These are phyloP conservation scores for Sinocyclocheilus anophthalmus DNA, from an alignment of 2,113 vertebrate species.

Conservation along the genomic window DNA sequence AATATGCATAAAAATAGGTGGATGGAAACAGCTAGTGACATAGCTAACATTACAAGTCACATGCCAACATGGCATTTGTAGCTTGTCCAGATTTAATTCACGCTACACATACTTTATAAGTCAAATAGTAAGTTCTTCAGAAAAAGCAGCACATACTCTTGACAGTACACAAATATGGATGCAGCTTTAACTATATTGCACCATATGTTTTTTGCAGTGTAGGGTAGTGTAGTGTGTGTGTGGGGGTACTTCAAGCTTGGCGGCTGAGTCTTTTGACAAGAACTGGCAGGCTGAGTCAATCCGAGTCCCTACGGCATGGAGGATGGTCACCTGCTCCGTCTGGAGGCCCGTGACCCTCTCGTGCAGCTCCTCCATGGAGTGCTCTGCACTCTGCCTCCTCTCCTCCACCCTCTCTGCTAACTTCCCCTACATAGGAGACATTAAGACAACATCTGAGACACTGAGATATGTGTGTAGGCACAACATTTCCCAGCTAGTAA, in stretches of 20 bases:
- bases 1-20: no score
- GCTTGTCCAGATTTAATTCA: no score
- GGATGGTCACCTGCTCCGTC: conserved; percentile 83
- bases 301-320: conserved; percentile 83
- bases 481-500: background rate
- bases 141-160: background rate
- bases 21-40: no score
- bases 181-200: background rate
- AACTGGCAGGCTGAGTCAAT: conserved; percentile 84
- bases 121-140: background rate
- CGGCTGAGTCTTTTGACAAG: conserved; percentile 78
- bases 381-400: conserved; percentile 72
- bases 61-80: background rate
- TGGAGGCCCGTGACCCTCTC: conserved; percentile 80
- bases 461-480: background rate
- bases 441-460: background rate
- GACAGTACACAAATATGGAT: background rate
- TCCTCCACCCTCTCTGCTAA: conserved; percentile 70
- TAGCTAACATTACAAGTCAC: background rate
- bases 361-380: conserved; percentile 75
- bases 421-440: conserved; percentile 58
- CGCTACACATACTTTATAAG: background rate
- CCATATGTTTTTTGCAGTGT: background rate
- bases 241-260: conserved; percentile 85
- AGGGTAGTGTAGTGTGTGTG: background rate